Percentiles rank a stretch among this genome's conserved stretches.
phyloP scores from a whole-genome alignment of 2,797 vertebrate genomes.

The Platalea minor region DNA sequence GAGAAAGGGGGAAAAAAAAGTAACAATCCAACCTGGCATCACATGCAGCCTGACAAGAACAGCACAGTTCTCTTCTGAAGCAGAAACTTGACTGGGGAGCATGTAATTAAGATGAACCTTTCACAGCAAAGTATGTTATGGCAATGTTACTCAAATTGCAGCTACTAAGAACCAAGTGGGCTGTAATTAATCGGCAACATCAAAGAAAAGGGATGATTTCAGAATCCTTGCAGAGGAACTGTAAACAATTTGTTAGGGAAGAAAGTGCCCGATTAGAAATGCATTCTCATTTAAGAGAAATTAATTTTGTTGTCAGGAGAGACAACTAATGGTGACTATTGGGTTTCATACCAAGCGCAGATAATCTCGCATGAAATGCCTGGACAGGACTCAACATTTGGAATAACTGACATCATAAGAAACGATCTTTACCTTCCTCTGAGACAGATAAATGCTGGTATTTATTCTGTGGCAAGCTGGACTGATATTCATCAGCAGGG shows the following conservation, averaged over 20 bases:
- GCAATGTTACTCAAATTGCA: constrained; percentile 12
- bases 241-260: constrained; percentile 48
- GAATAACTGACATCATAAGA: constrained; percentile 9
- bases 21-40: constrained; percentile 16
- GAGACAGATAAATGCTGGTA: constrained; percentile 29
- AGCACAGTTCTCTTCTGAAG: not conserved
- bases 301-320: constrained; percentile 42
- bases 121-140: not conserved
- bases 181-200: constrained; percentile 53
- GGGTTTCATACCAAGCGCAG: not conserved
- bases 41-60: not conserved
- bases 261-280: constrained; percentile 41
- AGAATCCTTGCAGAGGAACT: constrained; percentile 29
- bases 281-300: constrained; percentile 25
- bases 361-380: not conserved
- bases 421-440: constrained; percentile 1
- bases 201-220: constrained; percentile 31
- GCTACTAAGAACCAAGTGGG: constrained; percentile 24
- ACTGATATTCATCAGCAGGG: constrained; percentile 30
- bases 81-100: constrained; percentile 13
- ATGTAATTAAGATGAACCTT: constrained; percentile 33
- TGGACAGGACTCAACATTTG: not conserved
- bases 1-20: not conserved
- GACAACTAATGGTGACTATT: not conserved
- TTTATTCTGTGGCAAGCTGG: constrained; percentile 21